Base-by-base conservation (phyloP, 2,797 vertebrate species). In the Enteromius paludinosus region DNA sequence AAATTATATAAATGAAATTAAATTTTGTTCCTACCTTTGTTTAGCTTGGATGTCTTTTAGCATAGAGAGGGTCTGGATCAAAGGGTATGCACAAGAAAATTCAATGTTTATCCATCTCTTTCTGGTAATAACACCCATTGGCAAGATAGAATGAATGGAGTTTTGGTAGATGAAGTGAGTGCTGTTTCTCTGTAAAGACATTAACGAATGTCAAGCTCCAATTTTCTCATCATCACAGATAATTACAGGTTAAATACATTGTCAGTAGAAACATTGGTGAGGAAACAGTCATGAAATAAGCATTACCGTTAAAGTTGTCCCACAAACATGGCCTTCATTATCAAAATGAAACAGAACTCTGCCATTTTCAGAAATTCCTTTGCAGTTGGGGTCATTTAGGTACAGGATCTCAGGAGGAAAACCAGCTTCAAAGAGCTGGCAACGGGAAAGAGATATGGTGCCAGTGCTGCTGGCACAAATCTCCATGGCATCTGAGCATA, bases 131-230 rank as follows among this genome's bases (percentile, higher is more conserved):
- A 77, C 9, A 35, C 8, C 33, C 3, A 0, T 0, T 5, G 89
- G 4, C 20, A 85, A 43, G 54, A 87, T 86, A 0, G 89, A 91
- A 17, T 86, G 87, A 66, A 95, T 86, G 9, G 0, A 7, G 69
- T 95, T 95, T 86, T 92, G 89, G 74, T 95, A 94, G 15, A 91
- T 90, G 81, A 93, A 91, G 84, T 95, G 93, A 4, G 91, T 93
- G 17, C 83, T 74, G 1, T 95, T 95, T 85, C 89, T 92, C 94
- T 94, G 62, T n/a, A 83, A 71, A 1, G 33, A 79, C 7, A 66
- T 66, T 35, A 70, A 47, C 14, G 41, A 59, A 45, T 45, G 75
- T 47, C 54, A 18, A 25, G 15, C n/a, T 59, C 5, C 33, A 47
- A 30, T 47, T 33, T 18, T 20, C 45, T 5, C 47, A 30, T 28